phyloP scores from a whole-genome alignment of 53 echinoderm and acorn worm species.

The Pentamera pediparva region DNA sequence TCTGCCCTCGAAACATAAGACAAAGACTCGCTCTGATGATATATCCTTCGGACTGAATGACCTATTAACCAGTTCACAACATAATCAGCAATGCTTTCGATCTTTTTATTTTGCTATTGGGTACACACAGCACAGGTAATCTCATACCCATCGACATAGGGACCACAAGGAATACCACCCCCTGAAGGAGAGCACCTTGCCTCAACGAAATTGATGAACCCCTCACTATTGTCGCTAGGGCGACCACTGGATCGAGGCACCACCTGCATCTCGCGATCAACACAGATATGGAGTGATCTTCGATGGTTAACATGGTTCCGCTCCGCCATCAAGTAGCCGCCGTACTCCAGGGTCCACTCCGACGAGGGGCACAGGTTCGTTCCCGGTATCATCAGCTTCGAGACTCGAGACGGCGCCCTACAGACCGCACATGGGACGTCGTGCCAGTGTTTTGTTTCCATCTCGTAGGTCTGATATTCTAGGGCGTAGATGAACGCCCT shows the following conservation, averaged over 20 bases:
- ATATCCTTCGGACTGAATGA: too few relatives aligned
- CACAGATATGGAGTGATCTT: slow-evolving; percentile 6
- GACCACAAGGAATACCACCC: slow-evolving; percentile 39
- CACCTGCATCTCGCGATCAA: slow-evolving; percentile 3
- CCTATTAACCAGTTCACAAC: too few relatives aligned
- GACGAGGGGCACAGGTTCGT: background rate
- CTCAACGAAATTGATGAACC: slow-evolving; percentile 35
- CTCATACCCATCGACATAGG: slow-evolving; percentile 40
- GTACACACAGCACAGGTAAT: slow-evolving; percentile 57
- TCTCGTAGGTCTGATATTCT: slow-evolving; percentile 16
- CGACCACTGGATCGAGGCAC: background rate
- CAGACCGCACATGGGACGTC: slow-evolving; percentile 20
- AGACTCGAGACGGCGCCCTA: background rate
- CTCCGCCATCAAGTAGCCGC: slow-evolving; percentile 7
- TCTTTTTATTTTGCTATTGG: too few relatives aligned
- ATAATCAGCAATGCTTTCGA: too few relatives aligned
- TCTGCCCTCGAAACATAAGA: too few relatives aligned
- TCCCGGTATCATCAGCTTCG: slow-evolving; percentile 1
- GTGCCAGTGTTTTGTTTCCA: background rate
- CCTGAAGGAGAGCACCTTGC: slow-evolving; percentile 16
- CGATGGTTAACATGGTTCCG: background rate
- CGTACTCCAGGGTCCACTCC: slow-evolving; percentile 19
- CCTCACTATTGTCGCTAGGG: background rate
- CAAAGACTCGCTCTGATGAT: too few relatives aligned
- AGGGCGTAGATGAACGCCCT: slow-evolving; percentile 20